These are phyloP conservation scores for Conistra vaccinii DNA, from an alignment of 2,888 invertebrate genomes.

Conservation along the genomic window DNA sequence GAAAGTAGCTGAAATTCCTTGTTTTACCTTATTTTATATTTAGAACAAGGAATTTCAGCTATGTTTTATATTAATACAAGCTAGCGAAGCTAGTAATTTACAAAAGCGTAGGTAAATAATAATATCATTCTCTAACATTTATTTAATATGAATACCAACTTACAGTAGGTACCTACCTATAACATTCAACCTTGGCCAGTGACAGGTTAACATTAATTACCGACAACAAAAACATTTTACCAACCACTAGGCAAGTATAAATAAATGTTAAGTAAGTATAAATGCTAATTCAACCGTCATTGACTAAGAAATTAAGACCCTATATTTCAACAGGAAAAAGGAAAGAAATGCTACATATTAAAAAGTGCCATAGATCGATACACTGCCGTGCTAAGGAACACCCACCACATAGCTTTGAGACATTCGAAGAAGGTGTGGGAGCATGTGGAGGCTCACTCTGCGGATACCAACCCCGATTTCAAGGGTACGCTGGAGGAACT, in stretches of 20 bases:
- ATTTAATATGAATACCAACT: neutral
- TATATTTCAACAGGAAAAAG: constrained; percentile 60
- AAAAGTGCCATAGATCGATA: constrained; percentile 70
- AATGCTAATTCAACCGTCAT: neutral
- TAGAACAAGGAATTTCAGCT: too few relatives aligned
- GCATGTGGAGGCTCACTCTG: constrained; percentile 4
- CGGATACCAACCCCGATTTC: constrained; percentile 39
- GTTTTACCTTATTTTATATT: too few relatives aligned
- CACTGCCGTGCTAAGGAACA: constrained; percentile 50
- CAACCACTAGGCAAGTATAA: too few relatives aligned
- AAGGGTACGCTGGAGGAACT: constrained; percentile 82
- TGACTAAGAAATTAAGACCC: neutral
- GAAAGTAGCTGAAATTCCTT: too few relatives aligned
- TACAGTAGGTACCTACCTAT: neutral
- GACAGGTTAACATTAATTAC: neutral
- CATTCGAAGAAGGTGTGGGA: constrained; percentile 40
- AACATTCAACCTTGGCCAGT: neutral
- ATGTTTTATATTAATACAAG: neutral
- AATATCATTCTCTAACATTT: neutral
- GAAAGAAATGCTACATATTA: constrained; percentile 89
- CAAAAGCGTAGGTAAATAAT: neutral
- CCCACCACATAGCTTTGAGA: constrained; percentile 60
- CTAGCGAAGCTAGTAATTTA: neutral
- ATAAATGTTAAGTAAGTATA: neutral
- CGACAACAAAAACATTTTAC: constrained; percentile 24